phyloP scores from a whole-genome alignment of 2,888 invertebrate genomes.

The Augochlorella aurata region DNA sequence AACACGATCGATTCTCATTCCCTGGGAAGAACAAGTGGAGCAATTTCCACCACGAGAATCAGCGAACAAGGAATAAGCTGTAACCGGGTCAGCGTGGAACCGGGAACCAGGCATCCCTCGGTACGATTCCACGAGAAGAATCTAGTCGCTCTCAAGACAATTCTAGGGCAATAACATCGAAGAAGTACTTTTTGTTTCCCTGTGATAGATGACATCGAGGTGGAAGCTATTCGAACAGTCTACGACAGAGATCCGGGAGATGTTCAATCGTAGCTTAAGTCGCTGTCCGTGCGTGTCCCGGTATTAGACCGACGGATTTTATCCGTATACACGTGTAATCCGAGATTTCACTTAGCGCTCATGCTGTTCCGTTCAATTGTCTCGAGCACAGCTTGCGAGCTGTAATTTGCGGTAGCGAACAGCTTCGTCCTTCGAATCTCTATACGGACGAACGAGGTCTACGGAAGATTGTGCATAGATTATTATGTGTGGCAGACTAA shows the following conservation, averaged over 20 bases:
- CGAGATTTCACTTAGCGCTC: not conserved
- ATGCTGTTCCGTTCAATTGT: not conserved
- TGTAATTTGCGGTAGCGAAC: not conserved
- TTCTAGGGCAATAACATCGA: constrained; percentile 37
- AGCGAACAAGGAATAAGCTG: not conserved
- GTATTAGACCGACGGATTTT: not conserved
- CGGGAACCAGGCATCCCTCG: not conserved
- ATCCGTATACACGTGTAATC: not conserved
- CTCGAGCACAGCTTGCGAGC: not conserved
- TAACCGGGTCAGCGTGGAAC: not conserved
- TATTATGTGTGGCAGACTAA: too few relatives aligned
- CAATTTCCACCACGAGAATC: not conserved
- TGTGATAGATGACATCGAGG: constrained; percentile 48
- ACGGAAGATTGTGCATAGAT: too few relatives aligned
- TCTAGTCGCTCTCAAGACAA: constrained; percentile 60
- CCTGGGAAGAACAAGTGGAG: constrained; percentile 20
- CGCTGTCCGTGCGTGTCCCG: not conserved
- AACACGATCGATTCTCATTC: constrained; percentile 38
- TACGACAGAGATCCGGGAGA: constrained; percentile 8
- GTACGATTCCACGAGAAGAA: constrained; percentile 44
- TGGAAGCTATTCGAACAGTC: constrained; percentile 19
- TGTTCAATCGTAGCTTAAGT: not conserved
- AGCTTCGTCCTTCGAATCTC: not conserved
- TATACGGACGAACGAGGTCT: too few relatives aligned
- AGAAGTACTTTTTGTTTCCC: constrained; percentile 29